Conservation (phyloP, 2,888 invertebrate species). For the Chironomus riparius region DNA sequence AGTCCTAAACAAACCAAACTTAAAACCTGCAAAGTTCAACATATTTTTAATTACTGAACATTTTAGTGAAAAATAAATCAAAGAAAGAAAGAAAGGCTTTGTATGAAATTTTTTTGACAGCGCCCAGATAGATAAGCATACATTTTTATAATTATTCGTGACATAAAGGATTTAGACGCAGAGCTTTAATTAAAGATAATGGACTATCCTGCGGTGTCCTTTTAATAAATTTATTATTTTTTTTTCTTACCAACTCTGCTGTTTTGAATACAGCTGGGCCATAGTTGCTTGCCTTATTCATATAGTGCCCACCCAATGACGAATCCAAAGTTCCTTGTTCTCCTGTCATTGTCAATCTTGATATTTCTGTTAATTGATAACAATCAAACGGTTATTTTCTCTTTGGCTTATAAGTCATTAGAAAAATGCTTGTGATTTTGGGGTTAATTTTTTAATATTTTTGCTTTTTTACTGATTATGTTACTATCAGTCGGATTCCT, state of each 20-base stretch:
- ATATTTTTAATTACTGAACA: neutral
- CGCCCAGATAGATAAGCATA: neutral
- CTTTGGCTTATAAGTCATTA: too few species aligned
- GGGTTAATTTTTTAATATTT: too few species aligned
- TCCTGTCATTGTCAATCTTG: conserved; percentile 27
- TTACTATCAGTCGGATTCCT: too few species aligned
- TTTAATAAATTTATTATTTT: neutral
- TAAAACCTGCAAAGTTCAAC: conserved; percentile 1
- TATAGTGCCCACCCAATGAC: neutral
- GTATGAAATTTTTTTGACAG: neutral
- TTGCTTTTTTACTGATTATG: too few species aligned
- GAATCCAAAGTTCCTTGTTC: conserved; percentile 26
- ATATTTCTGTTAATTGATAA: conserved; percentile 19
- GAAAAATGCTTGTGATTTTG: too few species aligned
- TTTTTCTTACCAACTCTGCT: conserved; percentile 25
- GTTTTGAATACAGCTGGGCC: conserved; percentile 22
- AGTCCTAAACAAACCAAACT: conserved; percentile 39
- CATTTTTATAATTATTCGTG: neutral
- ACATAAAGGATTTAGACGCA: neutral
- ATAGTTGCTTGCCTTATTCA: conserved; percentile 10
- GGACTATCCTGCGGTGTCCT: neutral
- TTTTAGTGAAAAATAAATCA: neutral
- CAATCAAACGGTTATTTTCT: too few species aligned
- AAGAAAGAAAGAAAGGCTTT: neutral
- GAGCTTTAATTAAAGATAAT: neutral